Evolutionary conservation across 2,113 vertebrate genomes (phyloP).

Genomic region (Macrotis lagotis): DNA sequence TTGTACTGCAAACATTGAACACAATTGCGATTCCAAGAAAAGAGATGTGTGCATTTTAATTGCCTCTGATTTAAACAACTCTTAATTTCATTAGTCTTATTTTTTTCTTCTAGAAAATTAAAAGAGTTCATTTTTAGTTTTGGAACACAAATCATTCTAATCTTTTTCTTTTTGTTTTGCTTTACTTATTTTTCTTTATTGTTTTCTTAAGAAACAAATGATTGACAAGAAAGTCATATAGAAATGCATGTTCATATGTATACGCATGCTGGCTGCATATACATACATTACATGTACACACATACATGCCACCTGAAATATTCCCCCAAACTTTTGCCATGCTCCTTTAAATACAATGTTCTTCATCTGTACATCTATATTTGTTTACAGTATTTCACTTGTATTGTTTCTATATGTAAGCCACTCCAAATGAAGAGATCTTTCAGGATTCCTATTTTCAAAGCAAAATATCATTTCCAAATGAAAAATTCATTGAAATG

Average conservation of each 20-base stretch:
- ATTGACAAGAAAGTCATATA: not conserved
- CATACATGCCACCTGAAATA: not conserved
- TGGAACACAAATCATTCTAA: constrained; percentile 43
- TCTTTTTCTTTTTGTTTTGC: constrained; percentile 37
- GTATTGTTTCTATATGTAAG: constrained; percentile 38
- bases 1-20: constrained; percentile 79
- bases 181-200: not conserved
- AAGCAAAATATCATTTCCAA: constrained; percentile 39
- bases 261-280: constrained; percentile 14
- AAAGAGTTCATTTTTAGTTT: constrained; percentile 70
- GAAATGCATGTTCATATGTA: not conserved
- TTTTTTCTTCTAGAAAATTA: constrained; percentile 61
- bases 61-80: constrained; percentile 80
- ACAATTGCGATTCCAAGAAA: constrained; percentile 79
- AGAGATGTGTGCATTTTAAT: constrained; percentile 82
- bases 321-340: not conserved
- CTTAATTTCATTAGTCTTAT: constrained; percentile 82
- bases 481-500: constrained; percentile 41
- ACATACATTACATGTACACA: not conserved
- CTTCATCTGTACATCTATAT: not conserved
- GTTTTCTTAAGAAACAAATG: constrained; percentile 59
- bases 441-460: constrained; percentile 51
- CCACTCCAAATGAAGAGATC: constrained; percentile 20
- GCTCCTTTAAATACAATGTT: constrained; percentile 34
- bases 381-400: constrained; percentile 51